Conservation (phyloP, 2,888 invertebrate species). For the Melieria picta region DNA sequence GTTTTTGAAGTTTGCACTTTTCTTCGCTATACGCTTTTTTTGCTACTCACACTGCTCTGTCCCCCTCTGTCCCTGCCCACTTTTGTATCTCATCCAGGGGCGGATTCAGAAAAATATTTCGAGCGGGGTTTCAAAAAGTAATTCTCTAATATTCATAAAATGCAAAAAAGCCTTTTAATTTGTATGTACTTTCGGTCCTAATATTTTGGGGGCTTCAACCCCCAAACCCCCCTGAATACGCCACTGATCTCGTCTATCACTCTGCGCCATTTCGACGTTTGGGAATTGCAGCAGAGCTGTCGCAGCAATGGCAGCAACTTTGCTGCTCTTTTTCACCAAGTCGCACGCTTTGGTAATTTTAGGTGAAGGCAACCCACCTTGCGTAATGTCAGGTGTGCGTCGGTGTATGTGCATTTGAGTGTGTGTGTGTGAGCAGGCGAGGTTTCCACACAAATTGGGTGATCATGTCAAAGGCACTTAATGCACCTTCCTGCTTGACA, state of each 20-base stretch:
- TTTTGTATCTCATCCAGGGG: not conserved
- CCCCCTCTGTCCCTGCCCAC: not conserved
- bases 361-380: constrained; percentile 31
- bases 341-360: constrained; percentile 20
- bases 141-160: no score
- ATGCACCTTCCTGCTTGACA: not conserved
- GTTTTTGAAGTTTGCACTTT: constrained; percentile 27
- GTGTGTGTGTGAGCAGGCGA: constrained; percentile 1
- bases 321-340: constrained; percentile 5
- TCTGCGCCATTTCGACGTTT: not conserved
- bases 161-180: no score
- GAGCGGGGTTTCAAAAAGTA: no score
- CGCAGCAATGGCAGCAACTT: no score
- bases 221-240: no score
- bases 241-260: no score
- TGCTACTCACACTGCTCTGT: not conserved
- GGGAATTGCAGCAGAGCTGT: not conserved
- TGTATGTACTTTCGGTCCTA: no score
- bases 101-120: no score
- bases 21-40: not conserved
- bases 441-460: constrained; percentile 20
- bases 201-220: no score
- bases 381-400: not conserved
- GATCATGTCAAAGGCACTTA: constrained; percentile 26
- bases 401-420: not conserved